phyloP scores from a whole-genome alignment of 1,140 invertebrate species.

The Zaprionus vittiger region DNA sequence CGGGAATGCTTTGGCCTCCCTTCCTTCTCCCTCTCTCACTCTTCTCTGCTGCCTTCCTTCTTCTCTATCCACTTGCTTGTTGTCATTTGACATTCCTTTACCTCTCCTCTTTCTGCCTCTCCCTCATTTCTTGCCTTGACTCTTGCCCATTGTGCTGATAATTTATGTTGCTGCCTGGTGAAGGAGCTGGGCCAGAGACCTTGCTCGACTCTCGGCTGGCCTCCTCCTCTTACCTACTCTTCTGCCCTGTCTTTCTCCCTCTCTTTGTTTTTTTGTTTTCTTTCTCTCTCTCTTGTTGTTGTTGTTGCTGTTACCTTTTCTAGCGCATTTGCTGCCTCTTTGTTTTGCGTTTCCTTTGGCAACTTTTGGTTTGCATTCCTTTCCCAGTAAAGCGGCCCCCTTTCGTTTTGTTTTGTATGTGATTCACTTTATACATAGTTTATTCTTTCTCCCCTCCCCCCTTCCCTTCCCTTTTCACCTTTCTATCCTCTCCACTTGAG shows the following conservation, averaged over 20 bases:
- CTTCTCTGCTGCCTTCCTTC: neutral
- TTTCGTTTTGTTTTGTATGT: conserved; percentile 51
- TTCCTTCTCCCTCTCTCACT: neutral
- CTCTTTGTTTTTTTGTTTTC: neutral
- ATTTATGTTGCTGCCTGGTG: conserved; percentile 56
- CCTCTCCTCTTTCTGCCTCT: neutral
- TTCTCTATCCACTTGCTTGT: conserved; percentile 4
- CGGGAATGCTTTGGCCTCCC: conserved; percentile 21
- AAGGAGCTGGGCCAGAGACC: conserved; percentile 5
- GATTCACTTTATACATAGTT: conserved; percentile 55
- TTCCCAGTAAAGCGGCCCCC: conserved; percentile 43
- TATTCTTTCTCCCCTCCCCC: neutral
- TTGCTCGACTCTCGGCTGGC: conserved; percentile 40
- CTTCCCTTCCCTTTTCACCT: neutral
- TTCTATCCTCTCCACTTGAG: neutral
- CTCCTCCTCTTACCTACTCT: conserved; percentile 22
- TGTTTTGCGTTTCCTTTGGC: conserved; percentile 64
- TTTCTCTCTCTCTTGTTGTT: conserved; percentile 1
- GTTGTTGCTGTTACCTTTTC: conserved; percentile 22
- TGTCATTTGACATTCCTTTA: conserved; percentile 40
- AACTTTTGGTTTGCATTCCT: conserved; percentile 66
- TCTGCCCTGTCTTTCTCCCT: conserved; percentile 13
- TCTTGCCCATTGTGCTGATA: conserved; percentile 67
- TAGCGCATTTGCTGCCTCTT: conserved; percentile 43
- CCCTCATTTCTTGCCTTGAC: conserved; percentile 55